These are phyloP conservation scores for Hydrolagus colliei DNA, from an alignment of 2,797 vertebrate species.

Conservation along the genomic window DNA sequence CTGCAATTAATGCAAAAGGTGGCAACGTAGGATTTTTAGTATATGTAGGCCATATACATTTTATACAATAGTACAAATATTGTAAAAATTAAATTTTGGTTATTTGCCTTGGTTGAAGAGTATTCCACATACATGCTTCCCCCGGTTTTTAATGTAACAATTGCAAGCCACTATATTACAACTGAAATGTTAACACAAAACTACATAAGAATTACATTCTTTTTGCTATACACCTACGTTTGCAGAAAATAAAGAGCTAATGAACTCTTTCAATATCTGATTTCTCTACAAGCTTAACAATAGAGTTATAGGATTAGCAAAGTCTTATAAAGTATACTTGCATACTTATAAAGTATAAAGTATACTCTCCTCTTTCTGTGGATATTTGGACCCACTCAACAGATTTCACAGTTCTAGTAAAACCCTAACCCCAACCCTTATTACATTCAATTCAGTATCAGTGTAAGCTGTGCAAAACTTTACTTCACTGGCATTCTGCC, in stretches of 20 bases:
- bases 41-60: slow-evolving; percentile 52
- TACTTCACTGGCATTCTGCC: slow-evolving; percentile 98
- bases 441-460: slow-evolving; percentile 99
- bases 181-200: slow-evolving; percentile 55
- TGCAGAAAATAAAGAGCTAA: slow-evolving; percentile 11
- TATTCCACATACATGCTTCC: slow-evolving; percentile 69
- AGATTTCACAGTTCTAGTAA: slow-evolving; percentile 98
- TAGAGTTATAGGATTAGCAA: slow-evolving; percentile 65
- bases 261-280: slow-evolving; percentile 13
- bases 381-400: slow-evolving; percentile 97
- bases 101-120: slow-evolving; percentile 65
- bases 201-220: slow-evolving; percentile 65
- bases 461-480: slow-evolving; percentile 99
- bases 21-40: slow-evolving; percentile 77
- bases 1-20: slow-evolving; percentile 78
- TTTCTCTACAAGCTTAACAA: slow-evolving; percentile 28
- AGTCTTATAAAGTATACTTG: slow-evolving; percentile 67
- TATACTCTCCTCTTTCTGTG: slow-evolving; percentile 76
- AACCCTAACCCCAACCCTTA: slow-evolving; percentile 89
- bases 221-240: slow-evolving; percentile 62
- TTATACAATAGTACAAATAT: slow-evolving; percentile 80
- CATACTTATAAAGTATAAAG: slow-evolving; percentile 45
- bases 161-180: slow-evolving; percentile 47
- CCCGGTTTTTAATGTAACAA: slow-evolving; percentile 26
- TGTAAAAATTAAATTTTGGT: slow-evolving; percentile 85